phyloP scores from a whole-genome alignment of 2,113 vertebrate genomes.

The Salvelinus namaycush region DNA sequence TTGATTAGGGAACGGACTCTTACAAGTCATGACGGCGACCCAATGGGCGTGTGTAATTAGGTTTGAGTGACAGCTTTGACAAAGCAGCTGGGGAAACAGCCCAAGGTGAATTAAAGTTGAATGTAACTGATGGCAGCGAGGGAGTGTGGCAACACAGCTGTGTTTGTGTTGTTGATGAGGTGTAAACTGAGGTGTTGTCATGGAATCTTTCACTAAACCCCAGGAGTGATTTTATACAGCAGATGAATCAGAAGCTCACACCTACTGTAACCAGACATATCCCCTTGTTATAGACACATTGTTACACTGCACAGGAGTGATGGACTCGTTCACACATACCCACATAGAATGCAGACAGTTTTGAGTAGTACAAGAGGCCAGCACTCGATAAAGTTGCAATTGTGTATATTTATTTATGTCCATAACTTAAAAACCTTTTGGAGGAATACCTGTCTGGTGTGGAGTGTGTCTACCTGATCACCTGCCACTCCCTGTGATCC shows the following conservation, averaged over 20 bases:
- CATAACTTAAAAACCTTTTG: too few species aligned
- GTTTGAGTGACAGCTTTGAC: slow-evolving; percentile 34
- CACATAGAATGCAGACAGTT: slow-evolving; percentile 1
- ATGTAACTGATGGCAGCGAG: neutral
- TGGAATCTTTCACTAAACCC: slow-evolving; percentile 46
- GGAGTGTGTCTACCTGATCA: slow-evolving; percentile 4
- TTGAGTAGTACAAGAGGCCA: too few species aligned
- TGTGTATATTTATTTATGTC: too few species aligned
- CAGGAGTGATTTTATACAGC: neutral
- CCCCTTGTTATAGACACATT: slow-evolving; percentile 57
- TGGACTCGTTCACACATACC: neutral
- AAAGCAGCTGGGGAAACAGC: slow-evolving; percentile 11
- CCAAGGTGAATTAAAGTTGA: slow-evolving; percentile 54
- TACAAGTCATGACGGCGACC: slow-evolving; percentile 31
- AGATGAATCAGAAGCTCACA: slow-evolving; percentile 46
- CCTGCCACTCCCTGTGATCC: slow-evolving; percentile 30
- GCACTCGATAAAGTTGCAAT: too few species aligned
- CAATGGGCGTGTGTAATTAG: slow-evolving; percentile 18
- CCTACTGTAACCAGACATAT: slow-evolving; percentile 4
- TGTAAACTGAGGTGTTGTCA: slow-evolving; percentile 31
- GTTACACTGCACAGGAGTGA: neutral
- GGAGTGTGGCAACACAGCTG: slow-evolving; percentile 47
- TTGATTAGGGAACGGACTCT: slow-evolving; percentile 30
- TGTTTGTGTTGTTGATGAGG: slow-evolving; percentile 26
- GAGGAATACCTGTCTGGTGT: too few species aligned